Conservation (phyloP, 2,888 invertebrate genomes). For the Anodontia alba region DNA sequence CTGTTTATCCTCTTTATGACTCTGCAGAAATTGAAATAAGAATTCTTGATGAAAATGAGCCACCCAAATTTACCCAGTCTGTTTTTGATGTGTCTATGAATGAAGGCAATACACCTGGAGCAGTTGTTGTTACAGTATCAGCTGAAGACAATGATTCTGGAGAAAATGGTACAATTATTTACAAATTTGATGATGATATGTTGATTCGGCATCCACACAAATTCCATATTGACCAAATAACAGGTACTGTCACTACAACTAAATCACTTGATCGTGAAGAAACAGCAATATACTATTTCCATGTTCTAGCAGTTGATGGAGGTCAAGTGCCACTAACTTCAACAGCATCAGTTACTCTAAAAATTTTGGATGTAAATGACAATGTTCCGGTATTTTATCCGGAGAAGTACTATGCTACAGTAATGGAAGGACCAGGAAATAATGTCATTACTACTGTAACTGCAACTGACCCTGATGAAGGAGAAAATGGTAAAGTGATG, state of each 20-base stretch:
- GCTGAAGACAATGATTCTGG: slow-evolving; percentile 95
- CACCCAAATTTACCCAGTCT: slow-evolving; percentile 89
- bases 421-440: slow-evolving; percentile 88
- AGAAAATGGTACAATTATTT: slow-evolving; percentile 89
- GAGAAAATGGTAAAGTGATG: slow-evolving; percentile 90
- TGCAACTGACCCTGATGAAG: slow-evolving; percentile 94
- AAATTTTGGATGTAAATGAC: slow-evolving; percentile 95
- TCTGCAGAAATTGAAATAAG: slow-evolving; percentile 95
- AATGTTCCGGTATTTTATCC: slow-evolving; percentile 97
- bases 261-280: slow-evolving; percentile 91
- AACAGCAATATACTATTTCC: slow-evolving; percentile 90
- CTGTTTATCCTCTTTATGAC: slow-evolving; percentile 97
- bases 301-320: slow-evolving; percentile 95
- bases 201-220: slow-evolving; percentile 94
- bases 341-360: slow-evolving; percentile 93
- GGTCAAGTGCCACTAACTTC: slow-evolving; percentile 94
- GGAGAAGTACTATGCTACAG: slow-evolving; percentile 91
- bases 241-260: slow-evolving; percentile 93
- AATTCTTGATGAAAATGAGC: slow-evolving; percentile 97
- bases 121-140: slow-evolving; percentile 88
- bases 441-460: slow-evolving; percentile 90
- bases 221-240: slow-evolving; percentile 94
- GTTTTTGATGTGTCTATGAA: slow-evolving; percentile 64
- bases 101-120: slow-evolving; percentile 67
- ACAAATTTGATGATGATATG: slow-evolving; percentile 90